Evolutionary conservation across 2,113 vertebrate species (phyloP), one percentile per base, ranked within the genome.

Genomic region (Cololabis saira): DNA sequence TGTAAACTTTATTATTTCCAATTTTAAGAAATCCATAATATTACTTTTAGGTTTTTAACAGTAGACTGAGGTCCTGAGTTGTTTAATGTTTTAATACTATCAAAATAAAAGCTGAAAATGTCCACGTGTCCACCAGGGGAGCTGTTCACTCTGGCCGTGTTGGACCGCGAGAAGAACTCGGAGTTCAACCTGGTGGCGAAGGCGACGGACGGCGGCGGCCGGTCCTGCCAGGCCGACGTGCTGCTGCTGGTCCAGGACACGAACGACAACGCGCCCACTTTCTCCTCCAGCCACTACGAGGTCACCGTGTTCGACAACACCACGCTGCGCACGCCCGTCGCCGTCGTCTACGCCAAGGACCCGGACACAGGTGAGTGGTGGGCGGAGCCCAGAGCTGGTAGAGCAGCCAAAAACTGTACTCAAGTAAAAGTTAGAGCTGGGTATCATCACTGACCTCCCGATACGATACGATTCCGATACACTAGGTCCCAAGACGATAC

Each of bases 291-390:
- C 27, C 96, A 96, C 84, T 98, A 95, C 2, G 77, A 95, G 0
- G 94, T 99, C 78, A 96, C 94, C 0, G 92, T 99, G 74, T 98
- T 97, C 2, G 96, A 98, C 90, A 99, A 99, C 93, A 98, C 96
- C 19, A 97, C 96, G 0, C 85, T 95, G 33, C 94, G 95, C 67
- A 98, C 97, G 0, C 98, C 98, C 0, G 82, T 98, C 2, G 95
- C 96, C 0, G 96, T 98, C 59, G 84, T 99, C 5, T 94, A 95
- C 78, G 98, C 97, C 85, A 94, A 93, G 62, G 98, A 99, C 78
- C 93, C 95, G 1, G 98, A 99, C 86, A 92, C 95, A 67, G 96
- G 98, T 98, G 81, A 52, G 83, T n/a, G n/a, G n/a, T n/a, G n/a
- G n/a, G n/a, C n/a, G n/a, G n/a, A n/a, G n/a, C n/a, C n/a, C n/a